Conservation (phyloP, 2,797 vertebrate genomes). For the Anabas testudineus region DNA sequence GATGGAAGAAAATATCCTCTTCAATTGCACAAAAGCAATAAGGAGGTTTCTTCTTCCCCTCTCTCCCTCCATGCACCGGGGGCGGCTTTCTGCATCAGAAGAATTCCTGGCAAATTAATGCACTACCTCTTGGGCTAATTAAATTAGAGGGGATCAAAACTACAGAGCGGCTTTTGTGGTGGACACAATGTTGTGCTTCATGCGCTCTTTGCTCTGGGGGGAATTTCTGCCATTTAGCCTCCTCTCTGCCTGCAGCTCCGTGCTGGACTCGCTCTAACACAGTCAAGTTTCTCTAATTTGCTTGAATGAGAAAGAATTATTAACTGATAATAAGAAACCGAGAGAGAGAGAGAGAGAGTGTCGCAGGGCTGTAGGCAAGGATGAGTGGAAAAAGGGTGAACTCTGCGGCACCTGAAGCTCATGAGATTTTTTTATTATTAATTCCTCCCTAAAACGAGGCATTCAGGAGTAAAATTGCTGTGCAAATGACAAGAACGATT, state of each 20-base stretch:
- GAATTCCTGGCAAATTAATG: conserved; percentile 99
- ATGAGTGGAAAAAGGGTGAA: conserved; percentile 83
- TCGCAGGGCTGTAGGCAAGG: conserved; percentile 81
- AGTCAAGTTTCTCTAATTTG: conserved; percentile 99
- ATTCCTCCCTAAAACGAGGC: conserved; percentile 97
- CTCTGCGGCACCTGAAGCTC: conserved; percentile 92
- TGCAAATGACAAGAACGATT: conserved; percentile 98
- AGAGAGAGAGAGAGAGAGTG: conserved; percentile 77
- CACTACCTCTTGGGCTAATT: conserved; percentile 99
- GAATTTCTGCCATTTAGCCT: conserved; percentile 98
- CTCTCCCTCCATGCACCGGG: conserved; percentile 87
- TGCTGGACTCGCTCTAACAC: conserved; percentile 95
- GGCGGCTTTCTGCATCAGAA: conserved; percentile 98
- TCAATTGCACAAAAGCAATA: conserved; percentile 86
- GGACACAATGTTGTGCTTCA: conserved; percentile 99
- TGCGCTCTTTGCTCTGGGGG: conserved; percentile 92
- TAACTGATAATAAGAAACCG: conserved; percentile 98
- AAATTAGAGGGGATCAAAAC: conserved; percentile 99
- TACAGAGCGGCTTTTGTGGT: conserved; percentile 99
- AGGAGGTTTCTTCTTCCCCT: conserved; percentile 86
- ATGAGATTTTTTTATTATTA: conserved; percentile 89
- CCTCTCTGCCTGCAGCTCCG: conserved; percentile 91
- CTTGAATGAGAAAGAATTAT: conserved; percentile 99
- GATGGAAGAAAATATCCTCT: conserved; percentile 78
- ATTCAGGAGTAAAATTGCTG: conserved; percentile 98